A percentile compares a stretch with the other conserved stretches of the same genome.
These are phyloP conservation scores for Leptopilina drosophilae DNA, from an alignment of 2,888 invertebrate genomes.

Conservation along the genomic window DNA sequence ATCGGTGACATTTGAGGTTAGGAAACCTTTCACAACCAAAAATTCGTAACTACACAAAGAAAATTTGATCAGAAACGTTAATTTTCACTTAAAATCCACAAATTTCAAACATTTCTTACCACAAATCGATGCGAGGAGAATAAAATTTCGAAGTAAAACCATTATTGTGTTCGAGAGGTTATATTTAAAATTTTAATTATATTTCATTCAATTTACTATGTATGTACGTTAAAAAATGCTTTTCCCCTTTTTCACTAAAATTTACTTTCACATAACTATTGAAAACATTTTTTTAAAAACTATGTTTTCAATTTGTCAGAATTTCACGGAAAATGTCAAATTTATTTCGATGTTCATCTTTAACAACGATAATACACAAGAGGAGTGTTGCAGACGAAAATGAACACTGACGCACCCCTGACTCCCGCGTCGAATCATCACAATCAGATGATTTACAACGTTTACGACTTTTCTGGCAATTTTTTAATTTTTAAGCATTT, in stretches of 20 bases:
- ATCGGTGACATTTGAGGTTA: slow-evolving; percentile 57
- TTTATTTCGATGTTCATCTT: slow-evolving; percentile 44
- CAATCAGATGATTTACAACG: too few relatives aligned
- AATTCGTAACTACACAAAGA: neutral
- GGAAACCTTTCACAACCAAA: neutral
- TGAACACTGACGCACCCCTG: slow-evolving; percentile 7
- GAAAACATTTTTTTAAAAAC: neutral
- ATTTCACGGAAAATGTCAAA: slow-evolving; percentile 23
- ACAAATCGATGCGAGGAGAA: slow-evolving; percentile 65
- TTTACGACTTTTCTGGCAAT: neutral
- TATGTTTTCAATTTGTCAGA: slow-evolving; percentile 41
- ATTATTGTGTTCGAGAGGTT: slow-evolving; percentile 61
- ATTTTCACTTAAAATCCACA: neutral
- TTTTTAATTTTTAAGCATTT: neutral
- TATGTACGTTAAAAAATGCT: slow-evolving; percentile 42
- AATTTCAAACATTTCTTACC: slow-evolving; percentile 62
- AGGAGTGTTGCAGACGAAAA: too few relatives aligned
- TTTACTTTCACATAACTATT: slow-evolving; percentile 57
- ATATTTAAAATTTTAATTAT: neutral
- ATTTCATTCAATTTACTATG: slow-evolving; percentile 18
- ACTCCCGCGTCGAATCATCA: neutral
- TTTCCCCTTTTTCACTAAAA: slow-evolving; percentile 25
- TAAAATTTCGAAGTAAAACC: slow-evolving; percentile 68
- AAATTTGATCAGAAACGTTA: slow-evolving; percentile 42
- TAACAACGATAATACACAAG: neutral